Base-by-base conservation (phyloP, 1,140 invertebrate genomes). In the Lordiphosa clarofinis region DNA sequence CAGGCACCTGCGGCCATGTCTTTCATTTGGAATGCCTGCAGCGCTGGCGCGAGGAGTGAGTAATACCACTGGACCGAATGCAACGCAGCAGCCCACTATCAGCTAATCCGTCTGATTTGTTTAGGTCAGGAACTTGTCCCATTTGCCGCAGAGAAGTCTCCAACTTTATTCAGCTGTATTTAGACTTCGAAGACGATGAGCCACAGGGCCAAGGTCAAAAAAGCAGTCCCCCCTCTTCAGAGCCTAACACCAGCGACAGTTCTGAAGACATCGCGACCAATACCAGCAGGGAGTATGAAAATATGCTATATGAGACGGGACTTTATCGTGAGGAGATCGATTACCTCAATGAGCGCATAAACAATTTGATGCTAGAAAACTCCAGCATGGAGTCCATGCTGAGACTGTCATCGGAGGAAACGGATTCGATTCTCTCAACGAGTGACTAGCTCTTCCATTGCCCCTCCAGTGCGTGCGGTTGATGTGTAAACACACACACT, bases 1-100 rank as follows among this genome's bases (percentile, higher is more conserved):
- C 55, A 1, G 73, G 64, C 10, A 66, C 8, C 19, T 82, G 79
- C 8, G 78, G 78, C 2, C 78, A 82, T n/a, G 73, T 59, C 0
- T 84, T 78, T 28, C 76, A 82, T 38, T 56, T 58, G 59, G 38
- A 61, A 9, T 82, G 76, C 42, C 60, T 82, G 15, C 31, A 57
- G 7, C 68, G 68, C 19, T 82, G 76, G 76, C 28, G 40, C 10
- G 19, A 56, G 15, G 56, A 78, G 76, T 82, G 47, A 82, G 73
- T 79, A 12, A 1, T 33, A 13, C 6, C 4, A 24, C n/a, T 49
- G 13, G n/a, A 28, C 21, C 2, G 35, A 10, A 4, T 3, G 11
- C 28, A 31, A 8, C 28, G 28, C 28, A 7, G 28, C 28, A 31
- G 28, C 28, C 28, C n/a, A 52, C 19, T 38, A 39, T 19, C 1